Evolutionary conservation across 1,140 invertebrate genomes (phyloP), one percentile per base, ranked within the genome.

Genomic region (Drosophila navojoa): DNA sequence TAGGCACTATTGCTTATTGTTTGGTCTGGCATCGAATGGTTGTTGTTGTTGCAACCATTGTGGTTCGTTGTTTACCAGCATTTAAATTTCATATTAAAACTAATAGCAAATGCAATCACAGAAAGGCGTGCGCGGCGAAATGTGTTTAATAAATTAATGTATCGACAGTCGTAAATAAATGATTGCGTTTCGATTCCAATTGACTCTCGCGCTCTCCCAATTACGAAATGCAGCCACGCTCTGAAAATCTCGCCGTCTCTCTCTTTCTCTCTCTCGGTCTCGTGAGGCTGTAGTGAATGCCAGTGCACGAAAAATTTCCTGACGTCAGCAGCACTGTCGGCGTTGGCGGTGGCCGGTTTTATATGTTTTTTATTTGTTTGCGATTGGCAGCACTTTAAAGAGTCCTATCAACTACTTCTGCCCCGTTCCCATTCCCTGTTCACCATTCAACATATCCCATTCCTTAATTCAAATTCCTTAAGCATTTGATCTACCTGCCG

Each of bases 101-200:
- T 63, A 71, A 75, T 59, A 25, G 32, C 47, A 71, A 69, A 69
- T 69, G 15, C 35, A 73, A 73, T 61, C 68, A 61, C 54, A 72
- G 2, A 50, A 27, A 15, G 13, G 47, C n/a, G 58, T 19, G 55
- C 53, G 64, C 45, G 11, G 54, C 11, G 13, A 44, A 47, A 49
- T 62, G 44, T 58, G 22, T 62, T 75, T 58, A 45, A 64, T 71
- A 64, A 42, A 35, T 63, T 38, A 52, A 66, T 72, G 44, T 76
- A 71, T 61, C 49, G 61, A 55, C 47, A 69, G 45, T 40, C 49
- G 55, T 74, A 57, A 55, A 70, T 70, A 69, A 74, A 63, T 74
- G 45, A 74, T 74, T 70, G 44, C 54, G 63, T 67, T 66, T 77
- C 76, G 66, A 71, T 82, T 89, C 84, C 79, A 89, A 89, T 89